phyloP scores from a whole-genome alignment of 2,888 invertebrate genomes.

The Nephrotoma appendiculata region DNA sequence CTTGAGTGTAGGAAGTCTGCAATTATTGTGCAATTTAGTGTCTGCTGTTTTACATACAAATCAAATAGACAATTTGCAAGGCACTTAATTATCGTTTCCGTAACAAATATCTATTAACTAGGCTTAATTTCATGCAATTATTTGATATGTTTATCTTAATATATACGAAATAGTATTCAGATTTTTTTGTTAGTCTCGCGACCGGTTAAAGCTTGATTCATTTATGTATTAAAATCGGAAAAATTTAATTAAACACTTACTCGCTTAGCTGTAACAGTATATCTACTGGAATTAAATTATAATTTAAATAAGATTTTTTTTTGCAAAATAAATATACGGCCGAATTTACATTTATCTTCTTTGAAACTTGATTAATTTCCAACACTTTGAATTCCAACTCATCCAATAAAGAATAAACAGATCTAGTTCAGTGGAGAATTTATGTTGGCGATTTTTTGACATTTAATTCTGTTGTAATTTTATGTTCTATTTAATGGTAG shows the following conservation, averaged over 20 bases:
- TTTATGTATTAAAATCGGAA: background rate
- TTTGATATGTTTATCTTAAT: background rate
- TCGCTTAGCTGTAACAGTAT: background rate
- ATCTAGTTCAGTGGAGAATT: background rate
- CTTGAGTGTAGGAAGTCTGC: background rate
- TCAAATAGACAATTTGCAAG: background rate
- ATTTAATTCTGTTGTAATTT: background rate
- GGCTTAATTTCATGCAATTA: background rate
- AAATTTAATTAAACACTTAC: background rate
- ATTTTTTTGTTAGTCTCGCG: background rate
- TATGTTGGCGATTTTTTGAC: background rate
- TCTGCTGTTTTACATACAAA: background rate
- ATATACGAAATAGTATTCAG: background rate
- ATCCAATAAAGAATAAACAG: background rate
- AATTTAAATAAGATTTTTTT: background rate
- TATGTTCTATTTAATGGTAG: background rate
- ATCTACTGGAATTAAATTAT: background rate
- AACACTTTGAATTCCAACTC: slow-evolving; percentile 7
- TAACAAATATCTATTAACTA: background rate
- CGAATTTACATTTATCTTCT: background rate
- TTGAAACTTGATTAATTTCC: background rate
- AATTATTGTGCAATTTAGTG: background rate
- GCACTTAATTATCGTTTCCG: background rate
- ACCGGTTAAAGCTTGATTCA: background rate
- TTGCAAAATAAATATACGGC: background rate